phyloP scores from a whole-genome alignment of 2,888 invertebrate species.

The Pherbina coryleti region DNA sequence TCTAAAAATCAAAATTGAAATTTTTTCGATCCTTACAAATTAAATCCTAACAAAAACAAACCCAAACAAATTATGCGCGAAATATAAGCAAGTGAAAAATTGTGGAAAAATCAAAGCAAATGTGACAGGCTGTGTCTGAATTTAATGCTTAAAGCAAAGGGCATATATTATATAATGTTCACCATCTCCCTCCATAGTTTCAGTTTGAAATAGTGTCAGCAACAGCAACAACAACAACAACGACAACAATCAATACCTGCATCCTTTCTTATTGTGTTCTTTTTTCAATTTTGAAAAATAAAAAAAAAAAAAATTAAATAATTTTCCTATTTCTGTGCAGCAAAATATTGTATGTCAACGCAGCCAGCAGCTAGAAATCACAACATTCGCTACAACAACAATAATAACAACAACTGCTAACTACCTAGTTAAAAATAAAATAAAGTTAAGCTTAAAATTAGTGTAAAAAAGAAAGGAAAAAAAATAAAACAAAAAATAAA shows the following conservation, averaged over 20 bases:
- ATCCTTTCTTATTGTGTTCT: neutral
- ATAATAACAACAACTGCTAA: constrained; percentile 30
- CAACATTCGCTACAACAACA: constrained; percentile 27
- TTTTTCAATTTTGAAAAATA: neutral
- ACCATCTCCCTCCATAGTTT: neutral
- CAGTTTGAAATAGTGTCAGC: neutral
- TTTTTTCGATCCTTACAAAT: too few relatives aligned
- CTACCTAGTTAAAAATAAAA: neutral
- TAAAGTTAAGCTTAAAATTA: constrained; percentile 25
- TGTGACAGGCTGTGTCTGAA: neutral
- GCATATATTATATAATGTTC: neutral
- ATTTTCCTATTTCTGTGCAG: neutral
- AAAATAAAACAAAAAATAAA: neutral
- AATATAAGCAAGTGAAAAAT: neutral
- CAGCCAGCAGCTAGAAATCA: constrained; percentile 9
- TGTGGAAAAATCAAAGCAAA: neutral
- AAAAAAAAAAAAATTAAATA: neutral
- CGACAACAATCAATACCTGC: constrained; percentile 9
- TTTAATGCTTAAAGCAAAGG: neutral
- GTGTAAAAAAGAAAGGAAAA: neutral
- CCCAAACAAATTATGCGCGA: neutral
- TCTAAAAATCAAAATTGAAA: too few relatives aligned
- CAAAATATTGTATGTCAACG: constrained; percentile 11
- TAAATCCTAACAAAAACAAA: neutral
- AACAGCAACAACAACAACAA: constrained; percentile 6